phyloP scores from a whole-genome alignment of 2,113 vertebrate species.

The Hystrix brachyura region DNA sequence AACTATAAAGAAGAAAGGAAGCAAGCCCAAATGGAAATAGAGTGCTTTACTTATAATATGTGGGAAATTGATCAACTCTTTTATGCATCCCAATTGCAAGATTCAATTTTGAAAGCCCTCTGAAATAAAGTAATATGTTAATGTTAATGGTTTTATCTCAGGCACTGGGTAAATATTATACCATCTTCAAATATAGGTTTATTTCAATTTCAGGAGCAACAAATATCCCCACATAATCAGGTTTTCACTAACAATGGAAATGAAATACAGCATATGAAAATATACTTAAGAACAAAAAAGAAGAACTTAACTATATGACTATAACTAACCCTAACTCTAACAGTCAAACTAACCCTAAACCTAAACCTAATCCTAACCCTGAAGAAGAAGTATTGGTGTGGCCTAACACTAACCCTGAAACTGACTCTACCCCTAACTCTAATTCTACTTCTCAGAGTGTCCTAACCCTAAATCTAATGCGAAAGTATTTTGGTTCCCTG shows the following conservation, averaged over 20 bases:
- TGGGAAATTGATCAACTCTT: not conserved
- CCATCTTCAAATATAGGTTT: constrained; percentile 18
- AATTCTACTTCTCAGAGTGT: no score
- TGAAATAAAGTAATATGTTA: not conserved
- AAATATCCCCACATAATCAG: constrained; percentile 26
- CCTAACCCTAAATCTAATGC: no score
- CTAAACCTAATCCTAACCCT: no score
- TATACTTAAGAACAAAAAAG: constrained; percentile 31
- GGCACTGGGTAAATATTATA: not conserved
- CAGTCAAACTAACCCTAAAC: no score
- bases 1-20: not conserved
- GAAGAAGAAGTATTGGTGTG: no score
- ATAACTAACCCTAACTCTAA: not conserved
- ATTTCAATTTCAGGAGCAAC: constrained; percentile 62
- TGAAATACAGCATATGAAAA: constrained; percentile 31
- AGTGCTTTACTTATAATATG: not conserved
- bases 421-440: no score
- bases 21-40: not conserved
- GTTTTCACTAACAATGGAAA: constrained; percentile 61
- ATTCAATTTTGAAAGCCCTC: not conserved
- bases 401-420: no score
- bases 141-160: not conserved
- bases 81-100: not conserved
- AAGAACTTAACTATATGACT: constrained; percentile 50
- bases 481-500: no score